These are phyloP conservation scores for Drosophila incognita DNA, from an alignment of 2,888 invertebrate genomes.

Conservation along the genomic window DNA sequence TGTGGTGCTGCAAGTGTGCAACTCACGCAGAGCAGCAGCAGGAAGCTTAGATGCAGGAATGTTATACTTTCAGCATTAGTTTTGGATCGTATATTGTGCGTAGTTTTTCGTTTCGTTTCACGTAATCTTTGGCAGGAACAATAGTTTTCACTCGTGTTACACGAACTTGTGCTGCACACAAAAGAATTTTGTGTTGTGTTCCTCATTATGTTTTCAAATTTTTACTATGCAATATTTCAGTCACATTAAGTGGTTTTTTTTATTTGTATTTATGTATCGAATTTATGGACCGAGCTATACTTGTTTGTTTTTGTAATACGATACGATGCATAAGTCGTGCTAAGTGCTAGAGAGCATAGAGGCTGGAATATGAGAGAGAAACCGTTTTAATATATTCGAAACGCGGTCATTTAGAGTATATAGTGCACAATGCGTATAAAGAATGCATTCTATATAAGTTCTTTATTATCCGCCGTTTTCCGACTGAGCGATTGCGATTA, in stretches of 20 bases:
- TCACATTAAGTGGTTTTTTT: constrained; percentile 45
- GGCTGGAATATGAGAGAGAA: constrained; percentile 28
- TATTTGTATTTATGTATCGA: constrained; percentile 8
- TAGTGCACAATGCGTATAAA: constrained; percentile 18
- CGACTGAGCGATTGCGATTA: constrained; percentile 41
- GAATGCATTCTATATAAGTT: constrained; percentile 34
- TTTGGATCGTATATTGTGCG: not conserved
- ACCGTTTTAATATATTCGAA: constrained; percentile 39
- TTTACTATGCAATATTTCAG: constrained; percentile 35
- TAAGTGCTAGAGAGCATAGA: constrained; percentile 29
- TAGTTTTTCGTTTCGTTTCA: not conserved
- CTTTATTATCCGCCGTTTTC: constrained; percentile 41
- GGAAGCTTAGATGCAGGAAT: constrained; percentile 35
- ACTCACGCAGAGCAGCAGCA: constrained; percentile 34
- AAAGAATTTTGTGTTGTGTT: constrained; percentile 19
- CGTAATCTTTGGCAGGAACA: constrained; percentile 39
- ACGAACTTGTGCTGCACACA: constrained; percentile 5
- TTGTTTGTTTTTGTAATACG: constrained; percentile 52
- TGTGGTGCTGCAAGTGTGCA: constrained; percentile 71
- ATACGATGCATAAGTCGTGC: constrained; percentile 54
- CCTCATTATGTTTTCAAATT: constrained; percentile 29
- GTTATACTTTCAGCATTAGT: constrained; percentile 13
- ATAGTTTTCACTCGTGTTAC: constrained; percentile 18
- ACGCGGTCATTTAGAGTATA: constrained; percentile 51
- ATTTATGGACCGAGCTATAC: constrained; percentile 6